Conservation (phyloP, 2,797 vertebrate species). For the Micromesistius poutassou region DNA sequence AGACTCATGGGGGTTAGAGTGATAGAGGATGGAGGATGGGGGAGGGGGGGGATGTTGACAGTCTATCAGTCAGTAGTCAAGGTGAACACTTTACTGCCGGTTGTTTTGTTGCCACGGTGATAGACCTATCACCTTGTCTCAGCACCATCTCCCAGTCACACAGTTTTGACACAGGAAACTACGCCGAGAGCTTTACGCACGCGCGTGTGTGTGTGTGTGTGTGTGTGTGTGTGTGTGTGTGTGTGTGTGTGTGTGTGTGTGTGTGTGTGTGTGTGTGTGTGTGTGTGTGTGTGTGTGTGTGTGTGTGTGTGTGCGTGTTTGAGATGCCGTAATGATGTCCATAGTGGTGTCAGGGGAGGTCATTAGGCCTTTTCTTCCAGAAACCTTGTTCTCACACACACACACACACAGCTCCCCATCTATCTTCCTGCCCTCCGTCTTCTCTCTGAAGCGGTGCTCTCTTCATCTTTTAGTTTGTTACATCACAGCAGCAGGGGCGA, state of each 20-base stretch:
- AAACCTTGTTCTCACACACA: not conserved
- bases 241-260: conserved; percentile 7
- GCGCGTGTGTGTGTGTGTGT: too few species aligned
- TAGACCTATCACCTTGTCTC: conserved; percentile 4
- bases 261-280: conserved; percentile 9
- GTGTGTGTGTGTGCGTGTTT: conserved; percentile 9
- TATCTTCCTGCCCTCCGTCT: not conserved
- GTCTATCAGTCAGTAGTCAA: conserved; percentile 13
- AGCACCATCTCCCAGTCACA: too few species aligned
- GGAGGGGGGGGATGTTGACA: not conserved
- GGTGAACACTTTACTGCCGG: not conserved
- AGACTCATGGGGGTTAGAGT: not conserved
- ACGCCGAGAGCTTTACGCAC: too few species aligned
- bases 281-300: conserved; percentile 10
- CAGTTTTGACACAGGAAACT: too few species aligned
- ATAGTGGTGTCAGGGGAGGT: conserved; percentile 7
- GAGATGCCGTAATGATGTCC: not conserved
- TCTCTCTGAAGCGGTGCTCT: not conserved
- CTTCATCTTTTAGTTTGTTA: not conserved
- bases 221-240: conserved; percentile 3
- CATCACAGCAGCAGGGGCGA: not conserved
- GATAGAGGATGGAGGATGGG: not conserved
- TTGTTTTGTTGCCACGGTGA: conserved; percentile 4
- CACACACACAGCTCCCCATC: not conserved
- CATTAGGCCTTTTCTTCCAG: conserved; percentile 5